These are phyloP conservation scores for Macrobrachium rosenbergii DNA, from an alignment of 1,140 invertebrate species.

Conservation along the genomic window DNA sequence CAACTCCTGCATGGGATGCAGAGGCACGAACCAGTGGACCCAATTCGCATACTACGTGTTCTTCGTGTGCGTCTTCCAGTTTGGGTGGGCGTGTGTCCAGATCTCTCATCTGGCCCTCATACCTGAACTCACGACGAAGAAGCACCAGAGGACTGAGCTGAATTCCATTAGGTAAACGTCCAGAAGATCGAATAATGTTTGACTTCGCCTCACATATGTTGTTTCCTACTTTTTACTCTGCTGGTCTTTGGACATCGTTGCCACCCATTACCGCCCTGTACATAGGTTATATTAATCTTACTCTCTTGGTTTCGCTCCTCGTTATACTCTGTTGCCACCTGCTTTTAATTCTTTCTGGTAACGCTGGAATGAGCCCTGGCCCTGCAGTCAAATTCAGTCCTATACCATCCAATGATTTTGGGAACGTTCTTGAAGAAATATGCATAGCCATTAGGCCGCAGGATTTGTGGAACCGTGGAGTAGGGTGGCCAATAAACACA, in stretches of 20 bases:
- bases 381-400: no score
- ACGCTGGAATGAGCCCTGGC: no score
- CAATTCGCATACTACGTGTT: constrained; percentile 89
- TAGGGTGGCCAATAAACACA: no score
- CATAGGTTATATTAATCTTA: not conserved
- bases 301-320: no score
- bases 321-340: no score
- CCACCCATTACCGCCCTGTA: not conserved
- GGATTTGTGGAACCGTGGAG: no score
- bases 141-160: constrained; percentile 85
- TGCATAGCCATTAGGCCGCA: no score
- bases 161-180: constrained; percentile 83
- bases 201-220: not conserved
- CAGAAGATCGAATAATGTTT: not conserved
- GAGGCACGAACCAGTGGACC: constrained; percentile 75
- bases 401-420: no score
- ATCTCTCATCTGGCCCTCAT: constrained; percentile 91
- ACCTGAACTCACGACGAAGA: constrained; percentile 77
- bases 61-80: constrained; percentile 95
- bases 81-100: constrained; percentile 95
- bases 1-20: constrained; percentile 82
- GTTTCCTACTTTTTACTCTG: not conserved
- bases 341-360: no score
- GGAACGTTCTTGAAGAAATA: no score
- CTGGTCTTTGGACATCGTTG: no score